Evolutionary conservation across 2,113 vertebrate species (phyloP).

Genomic region (Amphiprion percula): DNA sequence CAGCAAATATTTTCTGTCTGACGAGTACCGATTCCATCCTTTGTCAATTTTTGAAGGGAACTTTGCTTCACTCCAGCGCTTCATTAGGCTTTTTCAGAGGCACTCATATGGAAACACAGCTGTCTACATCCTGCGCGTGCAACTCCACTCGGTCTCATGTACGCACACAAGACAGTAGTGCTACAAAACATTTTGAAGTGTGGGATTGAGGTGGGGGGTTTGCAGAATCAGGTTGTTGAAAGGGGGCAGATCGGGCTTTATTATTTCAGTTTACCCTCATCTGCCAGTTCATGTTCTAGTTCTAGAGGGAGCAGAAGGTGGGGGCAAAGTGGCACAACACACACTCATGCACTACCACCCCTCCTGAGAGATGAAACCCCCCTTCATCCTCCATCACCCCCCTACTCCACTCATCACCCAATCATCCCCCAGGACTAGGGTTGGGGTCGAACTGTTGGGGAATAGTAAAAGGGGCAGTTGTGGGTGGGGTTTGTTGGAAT

Average conservation of each 20-base stretch:
- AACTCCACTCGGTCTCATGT: background rate
- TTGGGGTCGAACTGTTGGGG: slow-evolving; percentile 6
- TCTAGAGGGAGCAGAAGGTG: background rate
- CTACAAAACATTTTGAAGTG: slow-evolving; percentile 4
- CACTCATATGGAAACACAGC: slow-evolving; percentile 51
- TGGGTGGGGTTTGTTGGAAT: slow-evolving; percentile 25
- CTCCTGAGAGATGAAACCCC: slow-evolving; percentile 5
- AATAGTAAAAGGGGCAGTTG: slow-evolving; percentile 3
- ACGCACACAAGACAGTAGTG: slow-evolving; percentile 2
- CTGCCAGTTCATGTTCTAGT: background rate
- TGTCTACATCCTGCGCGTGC: slow-evolving; percentile 22
- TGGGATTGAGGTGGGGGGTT: no score
- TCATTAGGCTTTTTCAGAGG: slow-evolving; percentile 41
- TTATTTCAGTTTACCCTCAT: slow-evolving; percentile 17
- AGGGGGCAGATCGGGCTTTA: background rate
- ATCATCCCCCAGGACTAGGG: slow-evolving; percentile 18
- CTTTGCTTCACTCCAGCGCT: slow-evolving; percentile 28
- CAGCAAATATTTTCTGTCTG: background rate
- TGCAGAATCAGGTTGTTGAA: slow-evolving; percentile 7
- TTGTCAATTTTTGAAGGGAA: slow-evolving; percentile 23
- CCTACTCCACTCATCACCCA: background rate
- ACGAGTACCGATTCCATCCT: background rate
- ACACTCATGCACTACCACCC: slow-evolving; percentile 1
- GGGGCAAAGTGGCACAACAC: slow-evolving; percentile 4
- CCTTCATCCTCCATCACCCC: background rate